Percentiles rank a stretch among this genome's conserved stretches.
Evolutionary conservation across 2,888 invertebrate species (phyloP).

Genomic region (Pegoplata infirma): DNA sequence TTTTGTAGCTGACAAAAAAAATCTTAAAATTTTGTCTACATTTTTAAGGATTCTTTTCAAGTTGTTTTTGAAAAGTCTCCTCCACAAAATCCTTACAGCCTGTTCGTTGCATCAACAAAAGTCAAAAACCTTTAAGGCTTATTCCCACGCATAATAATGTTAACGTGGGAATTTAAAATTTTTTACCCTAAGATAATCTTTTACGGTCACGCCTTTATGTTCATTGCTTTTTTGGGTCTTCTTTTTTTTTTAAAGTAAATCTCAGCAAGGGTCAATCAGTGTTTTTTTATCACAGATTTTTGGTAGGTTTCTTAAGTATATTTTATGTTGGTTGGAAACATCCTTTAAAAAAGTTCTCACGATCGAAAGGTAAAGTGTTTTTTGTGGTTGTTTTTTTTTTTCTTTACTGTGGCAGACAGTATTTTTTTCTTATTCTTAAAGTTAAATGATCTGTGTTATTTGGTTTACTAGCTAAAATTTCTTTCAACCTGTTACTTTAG

Average conservation of each 20-base stretch:
- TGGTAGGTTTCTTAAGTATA: neutral
- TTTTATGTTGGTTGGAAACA: neutral
- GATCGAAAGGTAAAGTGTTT: conserved; percentile 52
- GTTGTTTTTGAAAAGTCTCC: neutral
- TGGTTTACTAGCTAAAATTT: conserved; percentile 21
- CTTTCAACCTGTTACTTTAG: conserved; percentile 47
- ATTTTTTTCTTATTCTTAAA: conserved; percentile 6
- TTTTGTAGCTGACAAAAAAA: neutral
- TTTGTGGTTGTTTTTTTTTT: neutral
- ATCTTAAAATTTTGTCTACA: conserved; percentile 9
- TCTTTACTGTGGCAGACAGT: neutral
- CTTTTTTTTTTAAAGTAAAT: conserved; percentile 25
- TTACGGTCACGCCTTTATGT: conserved; percentile 59
- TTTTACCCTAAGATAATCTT: conserved; percentile 51
- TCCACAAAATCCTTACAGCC: conserved; percentile 44
- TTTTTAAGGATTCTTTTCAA: conserved; percentile 48
- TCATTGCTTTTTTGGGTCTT: neutral
- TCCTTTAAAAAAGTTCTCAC: conserved; percentile 40
- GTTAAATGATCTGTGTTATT: neutral
- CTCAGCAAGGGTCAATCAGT: conserved; percentile 42
- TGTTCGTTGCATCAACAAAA: conserved; percentile 43
- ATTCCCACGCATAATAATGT: conserved; percentile 61
- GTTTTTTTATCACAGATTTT: neutral
- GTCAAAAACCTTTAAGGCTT: conserved; percentile 46
- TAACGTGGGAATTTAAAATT: conserved; percentile 52